These are phyloP conservation scores for Bambusicola thoracicus DNA, from an alignment of 2,113 vertebrate species.

Conservation along the genomic window DNA sequence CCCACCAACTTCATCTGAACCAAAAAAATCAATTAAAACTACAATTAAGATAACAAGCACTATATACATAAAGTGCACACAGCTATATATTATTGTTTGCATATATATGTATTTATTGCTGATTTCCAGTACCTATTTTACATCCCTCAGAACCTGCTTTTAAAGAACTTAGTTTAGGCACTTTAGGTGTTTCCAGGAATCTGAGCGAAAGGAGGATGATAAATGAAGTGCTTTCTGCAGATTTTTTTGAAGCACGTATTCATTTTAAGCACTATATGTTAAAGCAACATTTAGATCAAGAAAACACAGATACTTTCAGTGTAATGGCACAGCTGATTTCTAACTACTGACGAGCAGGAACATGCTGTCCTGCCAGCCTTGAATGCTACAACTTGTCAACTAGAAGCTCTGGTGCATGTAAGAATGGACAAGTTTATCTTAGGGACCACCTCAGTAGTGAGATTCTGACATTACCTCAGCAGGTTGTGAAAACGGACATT, in stretches of 20 bases:
- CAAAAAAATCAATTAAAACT: neutral
- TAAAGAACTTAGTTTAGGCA: neutral
- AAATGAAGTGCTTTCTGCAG: neutral
- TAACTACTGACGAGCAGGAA: neutral
- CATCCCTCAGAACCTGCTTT: neutral
- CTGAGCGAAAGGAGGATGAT: neutral
- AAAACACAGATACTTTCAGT: neutral
- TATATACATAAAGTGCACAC: neutral
- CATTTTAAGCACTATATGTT: neutral
- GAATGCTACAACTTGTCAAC: neutral
- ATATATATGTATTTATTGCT: neutral
- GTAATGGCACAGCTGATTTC: neutral
- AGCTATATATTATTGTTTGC: neutral
- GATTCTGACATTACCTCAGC: neutral
- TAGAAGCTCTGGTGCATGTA: neutral
- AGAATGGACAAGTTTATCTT: neutral
- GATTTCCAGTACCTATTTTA: neutral
- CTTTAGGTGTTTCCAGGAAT: neutral
- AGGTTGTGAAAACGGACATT: neutral
- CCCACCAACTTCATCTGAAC: neutral
- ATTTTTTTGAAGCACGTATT: neutral
- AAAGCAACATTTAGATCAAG: neutral
- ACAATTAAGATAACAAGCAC: neutral
- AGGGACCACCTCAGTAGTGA: neutral
- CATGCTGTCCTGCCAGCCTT: neutral